These are phyloP conservation scores for Apis dorsata DNA, from an alignment of 1,140 invertebrate genomes.

Conservation along the genomic window DNA sequence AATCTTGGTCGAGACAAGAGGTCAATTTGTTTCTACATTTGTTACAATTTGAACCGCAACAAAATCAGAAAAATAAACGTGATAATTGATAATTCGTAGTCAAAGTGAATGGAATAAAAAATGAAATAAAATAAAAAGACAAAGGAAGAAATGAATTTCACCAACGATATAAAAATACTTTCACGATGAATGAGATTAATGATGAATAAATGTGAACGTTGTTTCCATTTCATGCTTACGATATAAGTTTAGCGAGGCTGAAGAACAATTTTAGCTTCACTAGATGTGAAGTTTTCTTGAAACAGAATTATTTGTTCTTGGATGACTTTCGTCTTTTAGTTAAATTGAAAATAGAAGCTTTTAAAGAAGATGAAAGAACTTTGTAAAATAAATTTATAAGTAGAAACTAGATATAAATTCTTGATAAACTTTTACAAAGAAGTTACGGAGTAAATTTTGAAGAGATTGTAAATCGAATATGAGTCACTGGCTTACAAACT, in stretches of 20 bases:
- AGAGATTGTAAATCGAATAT: not conserved
- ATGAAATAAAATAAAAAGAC: not conserved
- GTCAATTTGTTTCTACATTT: slow-evolving; percentile 40
- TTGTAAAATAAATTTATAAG: not conserved
- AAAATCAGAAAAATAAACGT: not conserved
- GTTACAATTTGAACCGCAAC: not conserved
- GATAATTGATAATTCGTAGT: slow-evolving; percentile 13
- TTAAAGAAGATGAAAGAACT: not conserved
- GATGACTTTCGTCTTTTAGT: not conserved
- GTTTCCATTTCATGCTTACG: too few relatives aligned
- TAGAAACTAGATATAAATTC: not conserved
- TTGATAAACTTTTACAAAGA: not conserved
- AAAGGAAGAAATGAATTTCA: slow-evolving; percentile 8
- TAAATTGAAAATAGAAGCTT: not conserved
- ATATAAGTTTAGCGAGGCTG: too few relatives aligned
- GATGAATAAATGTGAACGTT: too few relatives aligned
- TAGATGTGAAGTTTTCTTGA: too few relatives aligned
- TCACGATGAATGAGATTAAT: too few relatives aligned
- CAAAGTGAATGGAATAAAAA: not conserved
- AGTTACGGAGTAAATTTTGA: not conserved
- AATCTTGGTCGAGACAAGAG: not conserved
- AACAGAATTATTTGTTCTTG: too few relatives aligned
- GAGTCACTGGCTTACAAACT: not conserved
- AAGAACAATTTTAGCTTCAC: too few relatives aligned
- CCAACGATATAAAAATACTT: too few relatives aligned